Evolutionary conservation across 2,888 invertebrate genomes (phyloP).

Genomic region (Terebella lapidaria): DNA sequence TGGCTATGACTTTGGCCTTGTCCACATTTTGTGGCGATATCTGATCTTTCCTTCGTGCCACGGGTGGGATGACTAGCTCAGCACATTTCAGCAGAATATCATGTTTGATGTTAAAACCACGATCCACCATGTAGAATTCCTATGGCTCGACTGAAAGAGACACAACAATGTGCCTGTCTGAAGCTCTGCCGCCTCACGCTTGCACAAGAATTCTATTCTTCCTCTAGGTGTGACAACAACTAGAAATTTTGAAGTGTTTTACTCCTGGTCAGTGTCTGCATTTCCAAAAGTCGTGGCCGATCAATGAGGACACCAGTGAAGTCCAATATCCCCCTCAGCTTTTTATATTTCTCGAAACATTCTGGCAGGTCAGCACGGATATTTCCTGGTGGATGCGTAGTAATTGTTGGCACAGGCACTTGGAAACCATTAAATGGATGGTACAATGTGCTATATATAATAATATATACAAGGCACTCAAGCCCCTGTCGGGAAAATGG

Average conservation of each 20-base stretch:
- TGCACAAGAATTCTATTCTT: constrained; percentile 16
- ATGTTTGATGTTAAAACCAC: constrained; percentile 25
- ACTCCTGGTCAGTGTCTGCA: constrained; percentile 21
- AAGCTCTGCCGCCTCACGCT: constrained; percentile 22
- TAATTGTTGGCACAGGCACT: no score
- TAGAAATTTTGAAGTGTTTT: constrained; percentile 26
- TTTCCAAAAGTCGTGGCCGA: constrained; percentile 19
- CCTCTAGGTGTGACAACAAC: constrained; percentile 23
- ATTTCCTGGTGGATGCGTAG: neutral
- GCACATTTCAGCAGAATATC: constrained; percentile 17
- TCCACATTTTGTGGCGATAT: no score
- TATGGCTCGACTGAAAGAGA: constrained; percentile 15
- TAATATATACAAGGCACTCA: no score
- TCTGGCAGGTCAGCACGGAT: neutral
- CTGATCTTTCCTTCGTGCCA: no score
- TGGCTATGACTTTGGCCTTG: constrained; percentile 23
- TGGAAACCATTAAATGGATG: no score
- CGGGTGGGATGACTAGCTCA: constrained; percentile 21
- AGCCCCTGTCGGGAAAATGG: no score
- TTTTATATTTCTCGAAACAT: constrained; percentile 3
- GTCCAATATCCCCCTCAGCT: constrained; percentile 10
- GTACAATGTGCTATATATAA: no score
- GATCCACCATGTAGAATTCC: constrained; percentile 26
- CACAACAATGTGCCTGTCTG: constrained; percentile 21
- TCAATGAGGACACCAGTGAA: constrained; percentile 22